These are phyloP conservation scores for Cercopithecus hamlyni DNA, from an alignment of 2,797 vertebrate genomes.

Conservation along the genomic window DNA sequence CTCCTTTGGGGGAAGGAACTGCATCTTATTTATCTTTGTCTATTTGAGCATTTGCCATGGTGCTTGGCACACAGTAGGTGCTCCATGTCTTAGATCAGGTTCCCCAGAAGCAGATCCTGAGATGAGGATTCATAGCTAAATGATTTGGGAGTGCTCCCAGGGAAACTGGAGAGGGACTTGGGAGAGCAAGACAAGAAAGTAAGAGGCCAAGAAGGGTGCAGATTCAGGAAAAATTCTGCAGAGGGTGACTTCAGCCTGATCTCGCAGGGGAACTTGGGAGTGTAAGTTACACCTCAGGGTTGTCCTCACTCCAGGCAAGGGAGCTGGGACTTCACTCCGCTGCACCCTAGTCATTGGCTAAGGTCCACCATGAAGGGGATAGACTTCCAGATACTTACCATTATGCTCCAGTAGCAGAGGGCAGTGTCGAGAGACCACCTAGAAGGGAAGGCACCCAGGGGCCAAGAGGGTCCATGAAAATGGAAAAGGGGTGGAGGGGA, in stretches of 20 bases:
- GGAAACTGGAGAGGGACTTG: not conserved
- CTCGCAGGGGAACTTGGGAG: not conserved
- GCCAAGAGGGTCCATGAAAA: not conserved
- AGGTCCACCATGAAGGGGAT: not conserved
- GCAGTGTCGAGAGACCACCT: not conserved
- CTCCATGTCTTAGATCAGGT: not conserved
- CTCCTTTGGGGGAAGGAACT: not conserved
- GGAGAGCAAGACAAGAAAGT: not conserved
- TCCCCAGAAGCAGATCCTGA: not conserved
- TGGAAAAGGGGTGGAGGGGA: not conserved
- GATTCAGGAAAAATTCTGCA: not conserved
- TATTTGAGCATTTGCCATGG: not conserved
- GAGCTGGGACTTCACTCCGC: not conserved
- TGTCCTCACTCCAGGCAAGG: not conserved
- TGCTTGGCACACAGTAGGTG: not conserved
- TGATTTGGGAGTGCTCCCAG: not conserved
- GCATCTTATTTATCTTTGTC: not conserved
- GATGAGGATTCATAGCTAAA: not conserved
- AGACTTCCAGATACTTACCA: not conserved
- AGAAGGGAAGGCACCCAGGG: not conserved
- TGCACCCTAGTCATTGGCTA: not conserved
- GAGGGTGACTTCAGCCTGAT: not conserved
- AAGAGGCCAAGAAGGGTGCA: not conserved
- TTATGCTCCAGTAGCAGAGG: not conserved
- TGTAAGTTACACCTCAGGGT: not conserved